Evolutionary conservation across 2,888 invertebrate genomes (phyloP), one percentile per base, ranked within the genome.

Genomic region (Eupithecia subfuscata): DNA sequence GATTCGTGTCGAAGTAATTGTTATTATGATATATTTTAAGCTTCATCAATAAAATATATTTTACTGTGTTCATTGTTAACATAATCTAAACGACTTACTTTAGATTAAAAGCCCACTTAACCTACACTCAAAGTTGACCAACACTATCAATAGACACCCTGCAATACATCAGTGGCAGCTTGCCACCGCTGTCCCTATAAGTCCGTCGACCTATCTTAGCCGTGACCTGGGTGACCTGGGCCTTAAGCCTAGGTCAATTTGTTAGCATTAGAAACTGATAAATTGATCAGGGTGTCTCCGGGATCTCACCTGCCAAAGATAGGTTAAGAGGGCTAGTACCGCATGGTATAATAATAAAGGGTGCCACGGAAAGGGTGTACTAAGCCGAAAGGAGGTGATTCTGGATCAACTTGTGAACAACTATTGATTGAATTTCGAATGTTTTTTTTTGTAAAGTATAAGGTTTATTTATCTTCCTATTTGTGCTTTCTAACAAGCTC

Each of bases 151-250:
- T 34, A 34, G 34, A 34, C 34, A 16, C 64, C 34, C 64, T 16
- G 16, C 64, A 18, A 64, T 64, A 34, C 34, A 18, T 64, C 64
- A 34, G 64, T 34, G 34, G 18, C 64, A 34, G 34, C 22, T 64
- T 34, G 64, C 64, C 64, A 43, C 68, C 68, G 22, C 22, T 64
- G 64, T 64, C 64, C 64, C 64, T 18, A 34, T 64, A 64, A 64
- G 34, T 64, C 64, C 34, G 16, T 64, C 34, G 30, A 34, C 64
- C 64, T 18, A 64, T 64, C 64, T 64, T 34, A 64, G 18, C 18
- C 9, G 64, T 64, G 64, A 64, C 34, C 34, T 34, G 64, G 3
- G 64, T 64, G 64, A 64, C 34, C 34, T 34, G 64, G 3, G 9
- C 8, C 34, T 64, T 30, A 64, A 64, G 64, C 64, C 34, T 18